A percentile compares a stretch with the other conserved stretches of the same genome.
Evolutionary conservation across 2,113 vertebrate species (phyloP).

Genomic region (Ceyx melanurus): DNA sequence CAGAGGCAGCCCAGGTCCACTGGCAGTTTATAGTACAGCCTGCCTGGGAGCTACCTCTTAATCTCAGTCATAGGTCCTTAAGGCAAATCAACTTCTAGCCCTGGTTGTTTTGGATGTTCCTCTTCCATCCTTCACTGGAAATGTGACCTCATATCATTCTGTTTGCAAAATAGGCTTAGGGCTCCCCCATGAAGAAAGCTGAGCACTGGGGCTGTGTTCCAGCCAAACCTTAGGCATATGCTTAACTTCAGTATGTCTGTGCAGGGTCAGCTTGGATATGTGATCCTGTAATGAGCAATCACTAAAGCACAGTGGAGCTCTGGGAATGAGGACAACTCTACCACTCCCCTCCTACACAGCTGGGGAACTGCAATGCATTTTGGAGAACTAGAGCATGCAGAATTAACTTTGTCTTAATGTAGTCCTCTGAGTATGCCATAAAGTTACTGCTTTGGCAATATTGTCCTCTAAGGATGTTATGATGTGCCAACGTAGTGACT

Average conservation of each 20-base stretch:
- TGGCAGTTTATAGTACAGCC: neutral
- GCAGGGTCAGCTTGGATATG: neutral
- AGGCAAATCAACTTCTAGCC: neutral
- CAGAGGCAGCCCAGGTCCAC: neutral
- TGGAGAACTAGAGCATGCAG: constrained; percentile 25
- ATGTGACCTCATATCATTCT: neutral
- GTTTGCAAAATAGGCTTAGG: neutral
- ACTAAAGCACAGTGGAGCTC: neutral
- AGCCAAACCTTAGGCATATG: neutral
- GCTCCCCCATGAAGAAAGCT: neutral
- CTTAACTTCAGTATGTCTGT: neutral
- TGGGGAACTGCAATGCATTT: neutral
- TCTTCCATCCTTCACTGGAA: neutral
- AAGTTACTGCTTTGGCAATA: neutral
- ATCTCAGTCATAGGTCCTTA: neutral
- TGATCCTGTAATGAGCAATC: neutral
- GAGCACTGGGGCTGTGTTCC: neutral
- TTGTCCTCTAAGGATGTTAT: neutral
- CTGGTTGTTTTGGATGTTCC: neutral
- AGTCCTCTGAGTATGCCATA: neutral
- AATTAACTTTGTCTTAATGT: constrained; percentile 4
- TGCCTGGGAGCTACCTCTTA: neutral
- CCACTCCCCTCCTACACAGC: neutral
- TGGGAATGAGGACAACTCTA: neutral
- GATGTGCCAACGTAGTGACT: neutral